These are phyloP conservation scores for Pampusana beccarii DNA, from an alignment of 2,113 vertebrate genomes.

Conservation along the genomic window DNA sequence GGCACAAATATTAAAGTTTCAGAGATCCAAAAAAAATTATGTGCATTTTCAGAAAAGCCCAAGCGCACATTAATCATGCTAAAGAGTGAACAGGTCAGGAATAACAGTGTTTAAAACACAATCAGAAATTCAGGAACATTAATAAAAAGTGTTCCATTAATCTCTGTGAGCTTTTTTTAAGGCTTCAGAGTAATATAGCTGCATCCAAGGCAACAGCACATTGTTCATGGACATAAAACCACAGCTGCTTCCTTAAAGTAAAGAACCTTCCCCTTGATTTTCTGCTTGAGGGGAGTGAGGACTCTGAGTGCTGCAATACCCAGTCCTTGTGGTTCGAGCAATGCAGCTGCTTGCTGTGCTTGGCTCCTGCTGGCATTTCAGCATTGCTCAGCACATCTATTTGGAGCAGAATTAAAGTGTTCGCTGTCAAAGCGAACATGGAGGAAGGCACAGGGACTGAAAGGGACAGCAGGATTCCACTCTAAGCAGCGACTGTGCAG, in stretches of 20 bases:
- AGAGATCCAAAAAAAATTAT: background rate
- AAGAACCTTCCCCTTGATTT: background rate
- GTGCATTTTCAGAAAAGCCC: background rate
- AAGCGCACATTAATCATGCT: background rate
- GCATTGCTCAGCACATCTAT: conserved; percentile 29
- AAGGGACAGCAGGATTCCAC: background rate
- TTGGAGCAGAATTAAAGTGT: conserved; percentile 40
- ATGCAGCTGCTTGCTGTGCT: background rate
- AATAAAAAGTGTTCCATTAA: background rate
- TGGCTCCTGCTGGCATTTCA: background rate
- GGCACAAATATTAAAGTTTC: background rate
- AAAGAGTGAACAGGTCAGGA: background rate
- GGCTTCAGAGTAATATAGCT: background rate
- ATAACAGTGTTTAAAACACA: background rate
- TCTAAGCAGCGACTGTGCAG: background rate
- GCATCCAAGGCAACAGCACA: background rate
- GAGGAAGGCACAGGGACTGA: background rate
- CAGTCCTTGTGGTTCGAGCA: background rate
- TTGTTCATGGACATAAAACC: background rate
- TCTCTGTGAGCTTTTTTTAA: background rate
- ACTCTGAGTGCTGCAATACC: background rate
- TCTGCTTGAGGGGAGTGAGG: background rate
- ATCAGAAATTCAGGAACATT: background rate
- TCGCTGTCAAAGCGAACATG: background rate
- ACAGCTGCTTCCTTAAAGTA: background rate